Base-by-base conservation (phyloP, 2,888 invertebrate genomes). In the Apodemia mormo region DNA sequence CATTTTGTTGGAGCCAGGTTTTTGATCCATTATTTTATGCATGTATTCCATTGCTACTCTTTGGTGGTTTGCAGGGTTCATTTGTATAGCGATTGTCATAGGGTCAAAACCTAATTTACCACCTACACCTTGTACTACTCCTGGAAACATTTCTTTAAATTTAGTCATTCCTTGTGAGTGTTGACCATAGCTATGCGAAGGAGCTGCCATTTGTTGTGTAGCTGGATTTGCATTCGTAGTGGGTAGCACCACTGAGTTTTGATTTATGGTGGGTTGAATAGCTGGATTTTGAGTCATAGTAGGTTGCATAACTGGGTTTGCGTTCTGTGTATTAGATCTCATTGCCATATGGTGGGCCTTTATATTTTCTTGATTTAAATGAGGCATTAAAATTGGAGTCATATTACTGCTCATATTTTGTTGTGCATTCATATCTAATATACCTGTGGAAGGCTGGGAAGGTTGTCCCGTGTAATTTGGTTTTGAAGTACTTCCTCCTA, bases 41-140 rank as follows among this genome's bases (percentile, higher is more conserved):
- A 89, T 90, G 1, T 83, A 78, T 54, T 85, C 76, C 77, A 89
- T 84, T 58, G 89, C 89, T 30, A 80, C 78, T 70, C 79, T 80
- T 74, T 90, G 82, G 67, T 88, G 86, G 73, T 92, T 93, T 54
- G 85, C 86, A 66, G 92, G 92, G 77, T 92, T 92, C 91, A 93
- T 91, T 79, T 92, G 91, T 76, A 92, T 83, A 10, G 93, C 93
- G 72, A 93, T 88, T 54, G 87, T 81, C 92, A 93, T 93, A 2
- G 93, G 92, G 78, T 93, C 92, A 72, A 90, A 92, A 49, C 87
- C 87, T 69, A 92, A 80, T 71, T 90, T 87, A 30, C 83, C 85
- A 14, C 79, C 80, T 30, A 78, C 45, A 29, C 80, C 85, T 76
- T 86, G 82, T 81, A 82, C 85, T 9, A 89, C 85, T 30, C 89